Evolutionary conservation across 2,797 vertebrate species (phyloP).

Genomic region (Masticophis lateralis): DNA sequence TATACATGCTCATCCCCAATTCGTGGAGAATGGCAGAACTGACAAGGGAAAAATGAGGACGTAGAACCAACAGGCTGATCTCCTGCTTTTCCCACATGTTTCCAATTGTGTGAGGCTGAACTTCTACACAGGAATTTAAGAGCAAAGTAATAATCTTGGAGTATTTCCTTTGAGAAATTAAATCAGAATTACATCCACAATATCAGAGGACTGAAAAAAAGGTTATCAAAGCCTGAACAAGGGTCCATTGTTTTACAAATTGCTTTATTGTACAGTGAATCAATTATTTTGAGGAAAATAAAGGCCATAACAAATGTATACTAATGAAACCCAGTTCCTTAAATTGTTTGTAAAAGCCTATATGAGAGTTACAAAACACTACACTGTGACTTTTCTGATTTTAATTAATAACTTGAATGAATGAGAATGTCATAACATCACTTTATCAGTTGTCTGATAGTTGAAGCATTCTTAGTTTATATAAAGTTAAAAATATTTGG

Average conservation of each 20-base stretch:
- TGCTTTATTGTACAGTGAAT: neutral
- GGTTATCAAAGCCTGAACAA: neutral
- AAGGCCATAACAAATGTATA: neutral
- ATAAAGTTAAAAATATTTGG: constrained; percentile 7
- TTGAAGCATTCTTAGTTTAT: constrained; percentile 1
- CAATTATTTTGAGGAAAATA: neutral
- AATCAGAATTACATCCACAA: constrained; percentile 10
- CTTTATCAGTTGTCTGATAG: neutral
- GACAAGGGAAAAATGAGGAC: neutral
- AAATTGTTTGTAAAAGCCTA: neutral
- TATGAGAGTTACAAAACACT: neutral
- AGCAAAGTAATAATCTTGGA: constrained; percentile 2
- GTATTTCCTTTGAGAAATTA: neutral
- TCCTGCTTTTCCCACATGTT: neutral
- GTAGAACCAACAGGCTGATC: neutral
- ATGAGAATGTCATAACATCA: neutral
- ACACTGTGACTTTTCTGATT: constrained; percentile 18
- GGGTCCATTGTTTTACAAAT: neutral
- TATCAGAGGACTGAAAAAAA: constrained; percentile 43
- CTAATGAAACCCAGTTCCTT: neutral
- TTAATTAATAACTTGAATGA: neutral
- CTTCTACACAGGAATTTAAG: neutral
- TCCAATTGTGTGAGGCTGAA: neutral
- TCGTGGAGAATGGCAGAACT: neutral
- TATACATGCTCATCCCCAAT: neutral